Conservation (phyloP, 2,113 vertebrate species). For the Lophotis ruficrista region DNA sequence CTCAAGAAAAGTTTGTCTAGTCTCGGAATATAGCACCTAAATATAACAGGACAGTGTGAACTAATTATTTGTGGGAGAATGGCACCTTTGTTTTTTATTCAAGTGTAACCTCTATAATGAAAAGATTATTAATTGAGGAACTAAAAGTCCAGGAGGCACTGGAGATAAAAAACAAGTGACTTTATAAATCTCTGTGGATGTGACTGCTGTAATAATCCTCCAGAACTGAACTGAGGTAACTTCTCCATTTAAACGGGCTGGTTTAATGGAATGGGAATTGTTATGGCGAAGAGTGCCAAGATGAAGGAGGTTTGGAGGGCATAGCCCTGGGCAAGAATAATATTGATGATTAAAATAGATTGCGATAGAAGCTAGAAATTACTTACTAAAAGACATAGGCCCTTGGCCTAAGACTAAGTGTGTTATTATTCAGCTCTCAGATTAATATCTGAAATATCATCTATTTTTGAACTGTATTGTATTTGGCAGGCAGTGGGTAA, state of each 20-base stretch:
- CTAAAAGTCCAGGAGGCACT: background rate
- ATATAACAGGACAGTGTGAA: background rate
- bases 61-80: background rate
- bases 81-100: background rate
- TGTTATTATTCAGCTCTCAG: slow-evolving; percentile 5
- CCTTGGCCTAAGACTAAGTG: slow-evolving; percentile 12
- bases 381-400: slow-evolving; percentile 1
- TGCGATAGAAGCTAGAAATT: slow-evolving; percentile 18
- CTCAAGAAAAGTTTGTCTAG: background rate
- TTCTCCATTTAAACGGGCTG: slow-evolving; percentile 20
- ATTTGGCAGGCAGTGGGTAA: background rate
- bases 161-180: slow-evolving; percentile 2
- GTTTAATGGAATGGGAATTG: slow-evolving; percentile 43
- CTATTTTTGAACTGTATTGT: background rate
- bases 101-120: slow-evolving; percentile 14
- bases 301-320: slow-evolving; percentile 50
- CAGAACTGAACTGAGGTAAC: background rate
- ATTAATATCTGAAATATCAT: slow-evolving; percentile 26
- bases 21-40: background rate
- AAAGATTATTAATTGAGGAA: slow-evolving; percentile 41
- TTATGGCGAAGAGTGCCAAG: background rate
- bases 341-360: slow-evolving; percentile 48
- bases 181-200: slow-evolving; percentile 54
- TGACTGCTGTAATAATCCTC: slow-evolving; percentile 43
- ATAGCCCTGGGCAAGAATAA: slow-evolving; percentile 27